These are phyloP conservation scores for Rhaphigaster nebulosa DNA, from an alignment of 2,888 invertebrate species.

Conservation along the genomic window DNA sequence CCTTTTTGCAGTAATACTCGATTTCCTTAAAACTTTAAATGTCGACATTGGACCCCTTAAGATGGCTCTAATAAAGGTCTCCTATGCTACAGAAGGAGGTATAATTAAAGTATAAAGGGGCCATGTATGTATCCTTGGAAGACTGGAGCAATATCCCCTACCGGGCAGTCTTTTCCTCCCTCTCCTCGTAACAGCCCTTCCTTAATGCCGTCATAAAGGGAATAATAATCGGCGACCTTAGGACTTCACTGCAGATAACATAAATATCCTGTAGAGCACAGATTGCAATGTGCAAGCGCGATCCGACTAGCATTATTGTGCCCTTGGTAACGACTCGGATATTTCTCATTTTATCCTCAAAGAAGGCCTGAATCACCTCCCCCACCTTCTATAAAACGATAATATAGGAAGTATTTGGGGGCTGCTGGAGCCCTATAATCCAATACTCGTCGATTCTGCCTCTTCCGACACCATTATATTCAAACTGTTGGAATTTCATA, in stretches of 20 bases:
- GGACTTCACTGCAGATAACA: conserved; percentile 29
- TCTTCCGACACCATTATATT: neutral
- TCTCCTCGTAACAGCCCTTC: neutral
- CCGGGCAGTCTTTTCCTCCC: neutral
- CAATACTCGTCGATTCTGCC: neutral
- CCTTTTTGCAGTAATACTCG: too few species aligned
- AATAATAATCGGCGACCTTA: neutral
- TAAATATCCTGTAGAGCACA: neutral
- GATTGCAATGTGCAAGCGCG: neutral
- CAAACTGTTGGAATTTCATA: neutral
- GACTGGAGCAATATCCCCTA: neutral
- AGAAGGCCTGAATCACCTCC: neutral
- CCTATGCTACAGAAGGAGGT: neutral
- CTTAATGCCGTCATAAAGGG: conserved; percentile 26
- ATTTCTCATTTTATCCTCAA: conserved; percentile 25
- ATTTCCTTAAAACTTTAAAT: neutral
- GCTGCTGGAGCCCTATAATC: neutral
- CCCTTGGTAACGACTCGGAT: neutral
- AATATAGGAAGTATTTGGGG: conserved; percentile 9
- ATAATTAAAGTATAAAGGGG: neutral
- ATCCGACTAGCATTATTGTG: neutral
- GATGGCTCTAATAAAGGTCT: neutral
- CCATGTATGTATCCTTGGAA: neutral
- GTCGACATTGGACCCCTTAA: neutral
- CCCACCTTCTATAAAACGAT: conserved; percentile 9